phyloP scores from a whole-genome alignment of 2,888 invertebrate genomes.

The Limnephilus auricula region DNA sequence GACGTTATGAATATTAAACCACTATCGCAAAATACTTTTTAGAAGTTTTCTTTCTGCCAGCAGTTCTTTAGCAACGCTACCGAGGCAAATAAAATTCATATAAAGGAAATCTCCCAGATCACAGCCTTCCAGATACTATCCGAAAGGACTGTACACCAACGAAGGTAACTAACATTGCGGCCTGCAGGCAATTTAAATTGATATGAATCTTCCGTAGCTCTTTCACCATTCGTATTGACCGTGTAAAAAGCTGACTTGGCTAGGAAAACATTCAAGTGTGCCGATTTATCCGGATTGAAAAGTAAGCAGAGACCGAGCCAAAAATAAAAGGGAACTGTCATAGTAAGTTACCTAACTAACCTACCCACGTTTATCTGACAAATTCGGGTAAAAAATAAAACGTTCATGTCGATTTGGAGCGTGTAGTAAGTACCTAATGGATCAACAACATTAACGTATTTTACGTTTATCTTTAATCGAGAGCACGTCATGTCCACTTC shows the following conservation, averaged over 20 bases:
- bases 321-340: not conserved
- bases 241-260: conserved; percentile 28
- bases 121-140: not conserved
- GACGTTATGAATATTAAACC: not conserved
- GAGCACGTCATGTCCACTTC: not conserved
- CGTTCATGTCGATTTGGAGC: not conserved
- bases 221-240: not conserved
- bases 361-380: not conserved
- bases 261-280: conserved; percentile 19
- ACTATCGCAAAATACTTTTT: too few relatives aligned
- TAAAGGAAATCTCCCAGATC: not conserved
- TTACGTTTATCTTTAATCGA: not conserved
- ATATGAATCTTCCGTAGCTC: not conserved
- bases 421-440: not conserved
- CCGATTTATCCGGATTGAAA: not conserved
- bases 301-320: not conserved
- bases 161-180: not conserved
- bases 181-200: not conserved
- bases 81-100: not conserved
- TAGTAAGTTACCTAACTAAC: too few relatives aligned
- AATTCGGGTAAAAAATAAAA: not conserved
- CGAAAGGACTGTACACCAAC: not conserved
- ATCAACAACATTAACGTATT: not conserved
- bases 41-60: too few relatives aligned
- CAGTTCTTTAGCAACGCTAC: not conserved